Conservation (phyloP, 1,140 invertebrate genomes). For the Belonocnema kinseyi region DNA sequence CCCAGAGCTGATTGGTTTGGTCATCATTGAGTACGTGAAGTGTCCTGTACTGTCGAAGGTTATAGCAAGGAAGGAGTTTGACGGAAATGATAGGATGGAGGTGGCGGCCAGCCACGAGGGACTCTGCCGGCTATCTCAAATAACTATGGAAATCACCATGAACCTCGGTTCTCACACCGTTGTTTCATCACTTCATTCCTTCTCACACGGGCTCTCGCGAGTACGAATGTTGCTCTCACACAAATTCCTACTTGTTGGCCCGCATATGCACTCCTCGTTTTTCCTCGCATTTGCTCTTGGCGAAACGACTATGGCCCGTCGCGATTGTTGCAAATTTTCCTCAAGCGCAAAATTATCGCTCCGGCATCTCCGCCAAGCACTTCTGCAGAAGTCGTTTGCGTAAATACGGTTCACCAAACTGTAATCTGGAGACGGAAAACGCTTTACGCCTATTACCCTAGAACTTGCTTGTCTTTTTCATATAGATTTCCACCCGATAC, state of each 20-base stretch:
- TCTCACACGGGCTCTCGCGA: constrained; percentile 40
- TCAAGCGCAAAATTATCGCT: constrained; percentile 35
- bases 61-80: neutral
- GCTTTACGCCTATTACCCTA: neutral
- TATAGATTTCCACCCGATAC: constrained; percentile 12
- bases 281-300: neutral
- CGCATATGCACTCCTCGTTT: neutral
- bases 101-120: constrained; percentile 42
- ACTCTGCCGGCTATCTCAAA: constrained; percentile 58
- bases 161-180: constrained; percentile 64
- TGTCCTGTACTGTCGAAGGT: neutral
- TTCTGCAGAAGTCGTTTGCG: constrained; percentile 25
- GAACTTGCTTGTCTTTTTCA: neutral
- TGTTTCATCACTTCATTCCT: constrained; percentile 50
- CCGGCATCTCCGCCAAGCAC: constrained; percentile 14
- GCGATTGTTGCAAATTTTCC: constrained; percentile 35
- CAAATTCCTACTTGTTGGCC: too few species aligned
- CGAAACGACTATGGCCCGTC: constrained; percentile 25
- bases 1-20: too few species aligned
- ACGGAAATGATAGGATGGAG: constrained; percentile 7
- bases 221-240: neutral
- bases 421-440: neutral
- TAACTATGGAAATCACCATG: constrained; percentile 67
- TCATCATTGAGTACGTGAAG: too few species aligned
- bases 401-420: constrained; percentile 23